phyloP scores from a whole-genome alignment of 1,140 invertebrate species.

The Leptestheria dahalacensis region DNA sequence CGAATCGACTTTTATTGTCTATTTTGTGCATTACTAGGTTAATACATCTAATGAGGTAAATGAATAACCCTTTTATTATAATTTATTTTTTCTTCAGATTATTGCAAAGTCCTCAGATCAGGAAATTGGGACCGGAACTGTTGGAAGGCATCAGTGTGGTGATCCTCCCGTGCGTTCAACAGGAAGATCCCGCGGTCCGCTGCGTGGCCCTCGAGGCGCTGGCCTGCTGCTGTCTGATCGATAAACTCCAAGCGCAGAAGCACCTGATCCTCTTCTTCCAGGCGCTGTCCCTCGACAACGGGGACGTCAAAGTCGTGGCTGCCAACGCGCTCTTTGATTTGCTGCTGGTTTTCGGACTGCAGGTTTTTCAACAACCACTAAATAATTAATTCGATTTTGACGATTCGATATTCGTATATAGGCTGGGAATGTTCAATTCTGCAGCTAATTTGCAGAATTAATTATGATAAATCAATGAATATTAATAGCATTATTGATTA shows the following conservation, averaged over 20 bases:
- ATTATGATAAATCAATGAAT: too few relatives aligned
- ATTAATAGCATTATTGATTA: too few relatives aligned
- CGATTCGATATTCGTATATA: too few relatives aligned
- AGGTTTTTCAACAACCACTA: background rate
- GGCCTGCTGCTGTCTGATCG: constrained; percentile 2
- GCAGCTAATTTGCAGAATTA: too few relatives aligned
- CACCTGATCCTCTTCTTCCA: constrained; percentile 10
- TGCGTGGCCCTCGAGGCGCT: constrained; percentile 7
- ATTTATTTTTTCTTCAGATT: background rate
- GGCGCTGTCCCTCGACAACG: constrained; percentile 1
- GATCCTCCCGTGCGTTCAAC: constrained; percentile 10
- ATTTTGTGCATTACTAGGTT: too few relatives aligned
- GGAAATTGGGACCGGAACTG: background rate
- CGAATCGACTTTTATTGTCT: too few relatives aligned
- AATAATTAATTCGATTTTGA: background rate
- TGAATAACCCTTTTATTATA: background rate
- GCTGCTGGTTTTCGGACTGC: constrained; percentile 4
- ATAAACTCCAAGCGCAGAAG: background rate
- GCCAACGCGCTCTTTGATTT: constrained; percentile 10
- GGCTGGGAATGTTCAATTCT: too few relatives aligned
- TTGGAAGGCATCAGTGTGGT: background rate
- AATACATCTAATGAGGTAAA: too few relatives aligned
- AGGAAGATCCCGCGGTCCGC: constrained; percentile 10
- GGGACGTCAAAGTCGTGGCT: background rate
- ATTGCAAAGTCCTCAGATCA: background rate